phyloP scores from a whole-genome alignment of 2,113 vertebrate genomes.

The Loxodonta africana region DNA sequence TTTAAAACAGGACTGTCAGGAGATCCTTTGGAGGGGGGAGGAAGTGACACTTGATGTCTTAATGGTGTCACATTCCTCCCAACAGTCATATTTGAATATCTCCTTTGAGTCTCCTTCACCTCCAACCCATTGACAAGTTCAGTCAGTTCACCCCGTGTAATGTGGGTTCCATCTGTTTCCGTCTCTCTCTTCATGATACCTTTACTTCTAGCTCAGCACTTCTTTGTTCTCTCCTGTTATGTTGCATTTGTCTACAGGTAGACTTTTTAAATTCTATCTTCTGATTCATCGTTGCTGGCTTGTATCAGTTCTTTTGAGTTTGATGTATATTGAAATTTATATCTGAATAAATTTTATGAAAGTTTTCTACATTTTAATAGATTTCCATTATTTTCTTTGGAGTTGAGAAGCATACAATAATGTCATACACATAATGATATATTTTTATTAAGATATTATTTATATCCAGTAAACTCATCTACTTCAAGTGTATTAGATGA shows the following conservation, averaged over 20 bases:
- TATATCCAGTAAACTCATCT: neutral
- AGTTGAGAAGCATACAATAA: neutral
- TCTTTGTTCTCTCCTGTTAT: neutral
- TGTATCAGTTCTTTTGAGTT: neutral
- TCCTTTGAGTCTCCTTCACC: neutral
- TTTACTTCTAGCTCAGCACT: neutral
- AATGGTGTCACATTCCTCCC: neutral
- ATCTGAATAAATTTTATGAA: neutral
- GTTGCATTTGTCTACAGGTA: neutral
- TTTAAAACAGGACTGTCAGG: neutral
- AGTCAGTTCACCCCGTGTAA: neutral
- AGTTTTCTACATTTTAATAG: neutral
- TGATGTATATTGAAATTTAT: neutral
- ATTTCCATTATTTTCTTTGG: neutral
- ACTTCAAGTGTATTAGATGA: neutral
- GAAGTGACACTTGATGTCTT: neutral
- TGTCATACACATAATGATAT: neutral
- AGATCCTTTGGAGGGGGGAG: neutral
- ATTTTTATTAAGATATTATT: constrained; percentile 25
- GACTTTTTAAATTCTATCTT: neutral
- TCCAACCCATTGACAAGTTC: neutral
- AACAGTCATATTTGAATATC: neutral
- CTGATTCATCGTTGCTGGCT: neutral
- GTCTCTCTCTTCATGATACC: neutral
- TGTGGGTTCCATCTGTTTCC: neutral